These are phyloP conservation scores for Leptinotarsa texana DNA, from an alignment of 1,140 invertebrate genomes.

Conservation along the genomic window DNA sequence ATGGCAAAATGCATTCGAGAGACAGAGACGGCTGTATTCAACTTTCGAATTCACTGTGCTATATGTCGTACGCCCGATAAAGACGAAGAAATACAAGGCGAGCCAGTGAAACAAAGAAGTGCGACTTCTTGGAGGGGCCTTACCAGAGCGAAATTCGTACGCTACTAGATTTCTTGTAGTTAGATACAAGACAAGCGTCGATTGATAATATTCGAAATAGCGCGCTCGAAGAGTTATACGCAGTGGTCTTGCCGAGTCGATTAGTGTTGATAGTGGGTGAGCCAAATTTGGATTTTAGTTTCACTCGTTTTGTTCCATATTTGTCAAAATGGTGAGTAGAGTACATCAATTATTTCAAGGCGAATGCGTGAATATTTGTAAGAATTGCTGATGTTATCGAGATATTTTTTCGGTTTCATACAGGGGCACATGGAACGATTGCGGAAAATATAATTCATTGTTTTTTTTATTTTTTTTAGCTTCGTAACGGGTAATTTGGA, in stretches of 20 bases:
- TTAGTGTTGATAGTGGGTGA: slow-evolving; percentile 20
- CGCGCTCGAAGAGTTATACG: background rate
- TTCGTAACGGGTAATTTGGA: no score
- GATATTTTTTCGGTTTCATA: no score
- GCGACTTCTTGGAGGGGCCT: slow-evolving; percentile 43
- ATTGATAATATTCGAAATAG: slow-evolving; percentile 16
- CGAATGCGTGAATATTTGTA: background rate
- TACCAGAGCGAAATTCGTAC: slow-evolving; percentile 45
- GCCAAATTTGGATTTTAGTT: slow-evolving; percentile 18
- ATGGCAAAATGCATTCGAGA: slow-evolving; percentile 1
- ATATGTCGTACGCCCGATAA: slow-evolving; percentile 41
- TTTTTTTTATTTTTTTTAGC: no score
- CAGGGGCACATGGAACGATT: no score
- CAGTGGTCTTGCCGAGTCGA: background rate
- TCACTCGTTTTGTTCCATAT: background rate
- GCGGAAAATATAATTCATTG: no score
- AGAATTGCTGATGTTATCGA: no score
- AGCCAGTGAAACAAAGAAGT: slow-evolving; percentile 33
- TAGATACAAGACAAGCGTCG: slow-evolving; percentile 32
- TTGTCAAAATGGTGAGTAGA: slow-evolving; percentile 12
- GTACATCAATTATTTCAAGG: background rate
- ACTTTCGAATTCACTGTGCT: slow-evolving; percentile 52
- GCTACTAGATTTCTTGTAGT: slow-evolving; percentile 26
- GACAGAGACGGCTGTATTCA: slow-evolving; percentile 43
- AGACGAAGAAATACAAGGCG: slow-evolving; percentile 28